phyloP scores from a whole-genome alignment of 2,888 invertebrate genomes.

The Caenorhabditis zanzibari region DNA sequence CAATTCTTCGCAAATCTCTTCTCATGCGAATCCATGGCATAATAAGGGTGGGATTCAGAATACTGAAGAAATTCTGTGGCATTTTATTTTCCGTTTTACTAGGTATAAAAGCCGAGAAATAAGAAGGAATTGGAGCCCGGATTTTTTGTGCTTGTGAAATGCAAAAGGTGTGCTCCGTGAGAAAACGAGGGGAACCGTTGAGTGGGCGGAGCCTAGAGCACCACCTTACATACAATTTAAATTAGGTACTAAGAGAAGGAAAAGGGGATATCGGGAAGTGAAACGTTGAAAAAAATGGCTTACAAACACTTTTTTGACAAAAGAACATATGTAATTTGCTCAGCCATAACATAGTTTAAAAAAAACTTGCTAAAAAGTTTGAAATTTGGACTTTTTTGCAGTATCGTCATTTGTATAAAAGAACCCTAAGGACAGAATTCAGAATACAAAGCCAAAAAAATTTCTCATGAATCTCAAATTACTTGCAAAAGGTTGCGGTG shows the following conservation, averaged over 20 bases:
- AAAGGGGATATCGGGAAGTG: no score
- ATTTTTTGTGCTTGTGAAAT: no score
- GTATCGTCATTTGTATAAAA: no score
- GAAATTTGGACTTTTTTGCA: no score
- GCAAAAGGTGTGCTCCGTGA: slow-evolving; percentile 14
- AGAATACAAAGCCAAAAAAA: neutral
- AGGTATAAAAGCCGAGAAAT: neutral
- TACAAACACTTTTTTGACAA: no score
- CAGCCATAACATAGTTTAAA: no score
- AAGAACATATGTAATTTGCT: no score
- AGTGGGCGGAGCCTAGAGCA: neutral
- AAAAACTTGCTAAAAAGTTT: no score
- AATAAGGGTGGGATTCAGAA: neutral
- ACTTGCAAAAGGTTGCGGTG: slow-evolving; percentile 12
- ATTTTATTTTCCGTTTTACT: neutral
- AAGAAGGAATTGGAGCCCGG: neutral
- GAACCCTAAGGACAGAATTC: no score
- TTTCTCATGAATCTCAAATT: slow-evolving; percentile 60
- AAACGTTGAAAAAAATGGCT: no score
- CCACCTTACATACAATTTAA: neutral
- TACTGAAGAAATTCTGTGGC: neutral
- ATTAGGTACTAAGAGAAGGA: neutral
- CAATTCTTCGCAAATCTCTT: slow-evolving; percentile 33
- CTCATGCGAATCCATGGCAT: slow-evolving; percentile 46
- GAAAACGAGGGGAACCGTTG: neutral